Conservation (phyloP, 2,113 vertebrate genomes). For the Pelecanoides urinatrix region DNA sequence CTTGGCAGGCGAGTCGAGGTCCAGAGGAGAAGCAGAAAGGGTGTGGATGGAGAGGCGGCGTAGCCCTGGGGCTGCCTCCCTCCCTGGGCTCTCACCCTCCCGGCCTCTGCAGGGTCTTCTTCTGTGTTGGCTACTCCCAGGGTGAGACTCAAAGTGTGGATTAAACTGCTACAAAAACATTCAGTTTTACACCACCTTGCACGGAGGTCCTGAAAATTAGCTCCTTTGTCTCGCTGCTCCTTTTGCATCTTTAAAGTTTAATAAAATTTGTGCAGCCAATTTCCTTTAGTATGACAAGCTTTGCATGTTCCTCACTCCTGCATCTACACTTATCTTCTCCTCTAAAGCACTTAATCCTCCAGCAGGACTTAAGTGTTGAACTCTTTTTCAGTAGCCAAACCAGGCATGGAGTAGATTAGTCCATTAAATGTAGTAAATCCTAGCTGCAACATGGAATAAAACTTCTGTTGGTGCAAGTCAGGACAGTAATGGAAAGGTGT, state of each 20-base stretch:
- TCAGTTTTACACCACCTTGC: not conserved
- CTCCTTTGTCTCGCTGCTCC: not conserved
- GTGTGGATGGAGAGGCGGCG: rapidly evolving
- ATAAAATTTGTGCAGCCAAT: not conserved
- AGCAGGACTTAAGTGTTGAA: not conserved
- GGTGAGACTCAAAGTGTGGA: not conserved
- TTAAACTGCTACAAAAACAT: not conserved
- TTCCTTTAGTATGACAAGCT: not conserved
- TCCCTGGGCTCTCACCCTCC: not conserved
- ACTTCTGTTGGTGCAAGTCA: not conserved
- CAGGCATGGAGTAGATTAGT: not conserved
- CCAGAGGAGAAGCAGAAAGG: not conserved
- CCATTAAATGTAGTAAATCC: not conserved
- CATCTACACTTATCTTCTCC: not conserved
- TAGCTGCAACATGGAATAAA: not conserved
- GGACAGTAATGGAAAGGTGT: not conserved
- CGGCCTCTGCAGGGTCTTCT: not conserved
- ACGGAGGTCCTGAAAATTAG: not conserved
- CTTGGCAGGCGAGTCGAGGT: not conserved
- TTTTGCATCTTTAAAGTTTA: not conserved
- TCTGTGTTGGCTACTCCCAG: not conserved
- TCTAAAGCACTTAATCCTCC: not conserved
- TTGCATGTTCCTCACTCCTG: not conserved
- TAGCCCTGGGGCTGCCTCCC: not conserved
- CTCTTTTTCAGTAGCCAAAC: not conserved